A percentile compares a stretch with the other conserved stretches of the same genome.
phyloP scores from a whole-genome alignment of 30 jellyfish, hydroid and myxozoan genomes.

The Aurelia aurita region DNA sequence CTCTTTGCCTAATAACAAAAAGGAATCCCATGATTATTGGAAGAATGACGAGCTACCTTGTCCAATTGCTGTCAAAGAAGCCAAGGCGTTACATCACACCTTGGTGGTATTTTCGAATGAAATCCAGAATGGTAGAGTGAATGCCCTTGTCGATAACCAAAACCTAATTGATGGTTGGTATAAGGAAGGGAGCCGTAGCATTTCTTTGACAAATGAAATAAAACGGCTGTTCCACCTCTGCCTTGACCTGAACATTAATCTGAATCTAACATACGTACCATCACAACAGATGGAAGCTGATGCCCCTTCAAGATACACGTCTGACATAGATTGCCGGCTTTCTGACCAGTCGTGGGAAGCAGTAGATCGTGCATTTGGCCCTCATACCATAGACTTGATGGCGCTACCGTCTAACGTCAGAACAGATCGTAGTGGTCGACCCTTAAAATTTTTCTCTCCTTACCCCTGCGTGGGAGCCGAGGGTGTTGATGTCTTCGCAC shows the following conservation, averaged over 20 bases:
- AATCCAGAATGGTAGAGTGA: constrained; percentile 1
- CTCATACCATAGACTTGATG: constrained; percentile 25
- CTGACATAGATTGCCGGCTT: constrained; percentile 35
- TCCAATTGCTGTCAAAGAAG: constrained; percentile 10
- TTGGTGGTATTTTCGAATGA: background rate
- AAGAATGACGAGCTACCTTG: background rate
- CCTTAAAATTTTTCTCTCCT: constrained; percentile 11
- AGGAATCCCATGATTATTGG: no score
- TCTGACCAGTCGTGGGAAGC: constrained; percentile 7
- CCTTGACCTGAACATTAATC: constrained; percentile 3
- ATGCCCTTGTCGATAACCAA: constrained; percentile 6
- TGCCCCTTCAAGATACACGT: constrained; percentile 12
- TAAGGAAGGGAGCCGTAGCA: constrained; percentile 22
- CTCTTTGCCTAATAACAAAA: no score
- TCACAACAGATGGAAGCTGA: constrained; percentile 17
- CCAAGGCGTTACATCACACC: constrained; percentile 5
- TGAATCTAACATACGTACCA: constrained; percentile 5
- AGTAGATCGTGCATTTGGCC: constrained; percentile 19
- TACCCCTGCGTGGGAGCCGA: no score
- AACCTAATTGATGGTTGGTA: constrained; percentile 4
- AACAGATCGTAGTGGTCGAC: background rate
- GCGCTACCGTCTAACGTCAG: constrained; percentile 24
- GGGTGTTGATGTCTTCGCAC: background rate
- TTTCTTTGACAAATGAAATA: constrained; percentile 7
- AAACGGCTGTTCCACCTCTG: background rate